Evolutionary conservation across 2,888 invertebrate genomes (phyloP).

Genomic region (Therioaphis trifolii): DNA sequence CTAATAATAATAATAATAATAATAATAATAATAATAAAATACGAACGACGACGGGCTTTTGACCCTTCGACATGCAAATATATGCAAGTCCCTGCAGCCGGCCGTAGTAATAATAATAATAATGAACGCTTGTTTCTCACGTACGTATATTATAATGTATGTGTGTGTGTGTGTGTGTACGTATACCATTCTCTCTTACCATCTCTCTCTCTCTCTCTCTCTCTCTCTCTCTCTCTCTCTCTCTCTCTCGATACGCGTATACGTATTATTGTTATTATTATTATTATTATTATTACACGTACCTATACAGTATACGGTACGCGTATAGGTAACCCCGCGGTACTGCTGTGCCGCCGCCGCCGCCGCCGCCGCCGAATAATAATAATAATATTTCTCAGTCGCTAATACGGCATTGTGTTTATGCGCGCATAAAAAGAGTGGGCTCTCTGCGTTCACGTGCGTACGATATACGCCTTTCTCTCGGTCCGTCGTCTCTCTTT

Average conservation of each 20-base stretch:
- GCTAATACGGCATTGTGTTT: constrained; percentile 56
- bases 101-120: constrained; percentile 49
- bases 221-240: too few species aligned
- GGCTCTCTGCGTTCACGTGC: not conserved
- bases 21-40: too few species aligned
- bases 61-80: constrained; percentile 48
- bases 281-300: not conserved
- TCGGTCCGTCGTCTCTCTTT: not conserved
- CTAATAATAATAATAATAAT: too few species aligned
- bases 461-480: not conserved
- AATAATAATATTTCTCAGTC: constrained; percentile 44
- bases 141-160: constrained; percentile 5
- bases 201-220: too few species aligned
- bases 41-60: constrained; percentile 1
- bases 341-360: constrained; percentile 31
- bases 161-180: not conserved
- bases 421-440: constrained; percentile 37
- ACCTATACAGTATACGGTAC: not conserved
- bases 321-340: too few species aligned
- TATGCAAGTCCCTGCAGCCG: constrained; percentile 43
- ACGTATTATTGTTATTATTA: too few species aligned
- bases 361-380: constrained; percentile 13
- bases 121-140: constrained; percentile 60
- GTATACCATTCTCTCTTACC: not conserved
- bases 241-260: too few species aligned